Evolutionary conservation across 2,888 invertebrate genomes (phyloP).

Genomic region (Sialis lutaria): DNA sequence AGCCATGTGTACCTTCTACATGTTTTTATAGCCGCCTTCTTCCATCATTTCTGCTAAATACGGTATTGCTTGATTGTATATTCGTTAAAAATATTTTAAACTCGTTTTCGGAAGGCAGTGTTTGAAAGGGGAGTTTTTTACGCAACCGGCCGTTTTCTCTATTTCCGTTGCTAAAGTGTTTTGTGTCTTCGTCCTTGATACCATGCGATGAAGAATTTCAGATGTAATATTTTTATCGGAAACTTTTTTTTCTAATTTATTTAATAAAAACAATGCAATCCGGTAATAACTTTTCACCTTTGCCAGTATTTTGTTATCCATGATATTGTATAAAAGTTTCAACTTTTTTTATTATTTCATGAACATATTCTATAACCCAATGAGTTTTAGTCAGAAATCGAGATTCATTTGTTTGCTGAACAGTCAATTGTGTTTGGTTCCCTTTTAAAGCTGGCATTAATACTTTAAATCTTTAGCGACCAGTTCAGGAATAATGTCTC

Average conservation of each 20-base stretch:
- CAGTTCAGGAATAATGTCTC: slow-evolving; percentile 10
- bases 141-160: no score
- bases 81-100: no score
- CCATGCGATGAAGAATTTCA: no score
- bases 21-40: no score
- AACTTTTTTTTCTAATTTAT: slow-evolving; percentile 8
- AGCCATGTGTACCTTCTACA: no score
- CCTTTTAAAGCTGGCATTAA: slow-evolving; percentile 15
- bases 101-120: no score
- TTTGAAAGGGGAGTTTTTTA: no score
- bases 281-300: slow-evolving; percentile 6
- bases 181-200: no score
- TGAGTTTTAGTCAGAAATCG: slow-evolving; percentile 12
- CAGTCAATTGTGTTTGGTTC: slow-evolving; percentile 11
- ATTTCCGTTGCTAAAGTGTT: no score
- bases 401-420: slow-evolving; percentile 11
- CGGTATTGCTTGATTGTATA: no score
- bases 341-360: slow-evolving; percentile 10
- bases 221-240: no score
- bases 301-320: slow-evolving; percentile 9
- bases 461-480: slow-evolving; percentile 9
- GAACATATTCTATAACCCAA: slow-evolving; percentile 11
- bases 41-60: no score
- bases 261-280: slow-evolving; percentile 9
- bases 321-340: slow-evolving; percentile 6